Conservation (phyloP, 2,113 vertebrate species). For the Thunnus thynnus region DNA sequence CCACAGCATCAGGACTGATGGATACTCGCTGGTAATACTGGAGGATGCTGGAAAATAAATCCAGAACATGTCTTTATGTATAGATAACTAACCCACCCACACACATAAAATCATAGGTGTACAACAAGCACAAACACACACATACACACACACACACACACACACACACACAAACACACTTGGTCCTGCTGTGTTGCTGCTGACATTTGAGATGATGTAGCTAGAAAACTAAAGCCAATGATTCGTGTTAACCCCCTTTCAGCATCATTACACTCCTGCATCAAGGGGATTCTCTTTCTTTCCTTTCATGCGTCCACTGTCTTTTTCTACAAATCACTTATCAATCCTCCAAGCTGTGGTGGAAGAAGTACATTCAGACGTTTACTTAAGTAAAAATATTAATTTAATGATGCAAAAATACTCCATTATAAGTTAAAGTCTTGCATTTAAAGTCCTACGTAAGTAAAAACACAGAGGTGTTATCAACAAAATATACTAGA, state of each 20-base stretch:
- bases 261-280: conserved; percentile 38
- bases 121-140: neutral
- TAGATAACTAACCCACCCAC: neutral
- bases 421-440: neutral
- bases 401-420: neutral
- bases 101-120: neutral
- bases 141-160: no score
- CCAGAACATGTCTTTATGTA: no score
- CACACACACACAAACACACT: no score
- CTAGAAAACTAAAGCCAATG: conserved; percentile 14
- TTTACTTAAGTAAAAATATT: neutral
- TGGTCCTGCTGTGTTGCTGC: neutral
- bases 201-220: conserved; percentile 9
- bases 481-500: no score
- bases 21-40: conserved; percentile 28
- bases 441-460: neutral
- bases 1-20: conserved; percentile 59
- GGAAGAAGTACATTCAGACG: neutral
- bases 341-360: neutral
- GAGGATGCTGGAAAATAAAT: conserved; percentile 2
- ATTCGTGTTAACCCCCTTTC: conserved; percentile 44
- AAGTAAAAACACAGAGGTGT: no score
- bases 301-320: conserved; percentile 9
- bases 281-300: conserved; percentile 22
- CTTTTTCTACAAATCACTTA: neutral